phyloP scores from a whole-genome alignment of 2,113 vertebrate species.

The Dolichotis patagonum region DNA sequence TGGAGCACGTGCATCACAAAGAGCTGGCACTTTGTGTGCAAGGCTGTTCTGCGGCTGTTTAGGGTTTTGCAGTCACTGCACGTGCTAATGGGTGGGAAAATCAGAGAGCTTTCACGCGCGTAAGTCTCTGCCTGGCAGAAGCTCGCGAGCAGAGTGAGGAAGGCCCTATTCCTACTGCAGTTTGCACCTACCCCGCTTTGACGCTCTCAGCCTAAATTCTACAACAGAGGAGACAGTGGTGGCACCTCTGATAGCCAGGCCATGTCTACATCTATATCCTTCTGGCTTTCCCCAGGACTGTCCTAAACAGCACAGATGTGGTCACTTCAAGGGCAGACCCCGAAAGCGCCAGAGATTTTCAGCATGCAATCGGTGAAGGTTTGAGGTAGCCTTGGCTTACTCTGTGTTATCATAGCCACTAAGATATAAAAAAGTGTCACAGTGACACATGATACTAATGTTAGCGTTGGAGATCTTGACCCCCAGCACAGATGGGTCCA shows the following conservation, averaged over 20 bases:
- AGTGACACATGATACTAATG: background rate
- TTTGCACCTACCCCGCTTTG: background rate
- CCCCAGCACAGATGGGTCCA: background rate
- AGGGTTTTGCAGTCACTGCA: background rate
- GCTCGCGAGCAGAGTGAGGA: accelerated
- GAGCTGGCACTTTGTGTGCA: accelerated
- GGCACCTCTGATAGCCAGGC: background rate
- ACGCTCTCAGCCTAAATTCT: background rate
- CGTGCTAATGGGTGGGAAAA: background rate
- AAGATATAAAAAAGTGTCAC: too few species aligned
- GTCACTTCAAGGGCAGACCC: background rate
- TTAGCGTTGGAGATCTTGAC: background rate
- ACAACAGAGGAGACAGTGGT: accelerated
- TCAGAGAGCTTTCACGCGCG: too few species aligned
- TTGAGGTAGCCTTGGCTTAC: background rate
- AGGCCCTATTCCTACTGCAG: too few species aligned
- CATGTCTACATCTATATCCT: background rate
- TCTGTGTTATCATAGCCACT: too few species aligned
- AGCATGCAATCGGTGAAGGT: background rate
- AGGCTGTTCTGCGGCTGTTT: accelerated
- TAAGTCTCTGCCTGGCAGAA: background rate
- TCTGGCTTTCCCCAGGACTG: accelerated
- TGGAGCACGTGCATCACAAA: background rate
- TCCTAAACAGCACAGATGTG: accelerated
- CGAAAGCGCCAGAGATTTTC: accelerated